Evolutionary conservation across 2,888 invertebrate genomes (phyloP).

Genomic region (Bhutanitis thaidina): DNA sequence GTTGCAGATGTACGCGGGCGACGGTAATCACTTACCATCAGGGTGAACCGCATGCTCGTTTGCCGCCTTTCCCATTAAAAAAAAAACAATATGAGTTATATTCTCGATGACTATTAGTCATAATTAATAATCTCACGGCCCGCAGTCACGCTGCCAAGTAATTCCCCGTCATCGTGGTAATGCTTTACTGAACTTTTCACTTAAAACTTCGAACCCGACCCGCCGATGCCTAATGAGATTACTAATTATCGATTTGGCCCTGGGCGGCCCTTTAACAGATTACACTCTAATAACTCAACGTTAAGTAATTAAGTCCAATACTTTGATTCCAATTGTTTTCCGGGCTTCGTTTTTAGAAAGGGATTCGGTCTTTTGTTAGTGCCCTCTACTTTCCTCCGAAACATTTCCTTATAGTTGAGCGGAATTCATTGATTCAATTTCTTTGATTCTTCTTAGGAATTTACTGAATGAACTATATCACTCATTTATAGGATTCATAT

Average conservation of each 20-base stretch:
- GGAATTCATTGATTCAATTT: constrained; percentile 10
- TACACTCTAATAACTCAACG: constrained; percentile 27
- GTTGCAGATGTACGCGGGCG: too few relatives aligned
- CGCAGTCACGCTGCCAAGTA: constrained; percentile 3
- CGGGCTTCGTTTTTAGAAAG: constrained; percentile 2
- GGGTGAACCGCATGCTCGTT: too few relatives aligned
- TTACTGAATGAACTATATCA: too few relatives aligned
- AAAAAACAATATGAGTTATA: too few relatives aligned
- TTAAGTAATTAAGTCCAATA: constrained; percentile 35
- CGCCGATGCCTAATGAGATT: constrained; percentile 32
- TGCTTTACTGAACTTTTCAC: constrained; percentile 32
- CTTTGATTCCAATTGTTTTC: constrained; percentile 24
- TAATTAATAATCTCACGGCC: constrained; percentile 19
- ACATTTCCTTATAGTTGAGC: constrained; percentile 1
- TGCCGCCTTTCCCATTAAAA: too few relatives aligned
- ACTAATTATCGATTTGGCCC: constrained; percentile 35
- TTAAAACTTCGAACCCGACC: constrained; percentile 30
- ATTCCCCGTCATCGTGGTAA: constrained; percentile 10
- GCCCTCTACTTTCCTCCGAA: not conserved
- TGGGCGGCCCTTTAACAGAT: constrained; percentile 28
- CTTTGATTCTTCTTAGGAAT: not conserved
- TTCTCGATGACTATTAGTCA: constrained; percentile 16
- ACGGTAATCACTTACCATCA: too few relatives aligned
- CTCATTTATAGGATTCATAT: too few relatives aligned
- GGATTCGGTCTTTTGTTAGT: constrained; percentile 12